These are phyloP conservation scores for Cardiocondyla obscurior DNA, from an alignment of 1,140 invertebrate genomes.

Conservation along the genomic window DNA sequence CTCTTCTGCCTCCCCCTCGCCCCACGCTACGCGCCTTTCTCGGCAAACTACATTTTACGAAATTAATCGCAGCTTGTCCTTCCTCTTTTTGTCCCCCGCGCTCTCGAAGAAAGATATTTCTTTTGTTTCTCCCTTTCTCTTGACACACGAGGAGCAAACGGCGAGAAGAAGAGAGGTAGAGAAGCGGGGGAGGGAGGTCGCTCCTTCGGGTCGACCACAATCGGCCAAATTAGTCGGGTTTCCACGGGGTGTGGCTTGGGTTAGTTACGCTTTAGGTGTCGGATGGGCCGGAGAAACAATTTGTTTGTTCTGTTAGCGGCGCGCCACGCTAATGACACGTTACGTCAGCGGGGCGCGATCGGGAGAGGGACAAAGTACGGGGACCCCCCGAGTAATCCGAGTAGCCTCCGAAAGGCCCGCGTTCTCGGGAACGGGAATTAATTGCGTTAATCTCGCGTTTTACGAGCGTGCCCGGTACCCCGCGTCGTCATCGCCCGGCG, in stretches of 20 bases:
- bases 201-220: slow-evolving; percentile 56
- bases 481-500: slow-evolving; percentile 4
- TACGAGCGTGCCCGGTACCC: slow-evolving; percentile 36
- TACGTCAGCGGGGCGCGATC: slow-evolving; percentile 66
- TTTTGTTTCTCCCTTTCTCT: not conserved
- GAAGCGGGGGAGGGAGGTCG: slow-evolving; percentile 16
- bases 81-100: not conserved
- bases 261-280: slow-evolving; percentile 65
- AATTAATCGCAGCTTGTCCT: slow-evolving; percentile 46
- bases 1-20: not conserved
- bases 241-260: slow-evolving; percentile 61
- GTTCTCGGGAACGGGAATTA: slow-evolving; percentile 36
- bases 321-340: slow-evolving; percentile 70
- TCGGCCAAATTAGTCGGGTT: slow-evolving; percentile 64
- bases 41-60: slow-evolving; percentile 38
- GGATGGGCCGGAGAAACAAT: slow-evolving; percentile 67
- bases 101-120: not conserved
- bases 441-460: slow-evolving; percentile 50
- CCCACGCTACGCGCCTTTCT: not conserved
- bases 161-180: slow-evolving; percentile 23
- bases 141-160: not conserved
- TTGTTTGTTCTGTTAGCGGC: slow-evolving; percentile 74
- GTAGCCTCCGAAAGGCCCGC: slow-evolving; percentile 14
- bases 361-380: slow-evolving; percentile 42
- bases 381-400: slow-evolving; percentile 42